Conservation (phyloP, 2,797 vertebrate species). For the Poeciliopsis paucimaculata region DNA sequence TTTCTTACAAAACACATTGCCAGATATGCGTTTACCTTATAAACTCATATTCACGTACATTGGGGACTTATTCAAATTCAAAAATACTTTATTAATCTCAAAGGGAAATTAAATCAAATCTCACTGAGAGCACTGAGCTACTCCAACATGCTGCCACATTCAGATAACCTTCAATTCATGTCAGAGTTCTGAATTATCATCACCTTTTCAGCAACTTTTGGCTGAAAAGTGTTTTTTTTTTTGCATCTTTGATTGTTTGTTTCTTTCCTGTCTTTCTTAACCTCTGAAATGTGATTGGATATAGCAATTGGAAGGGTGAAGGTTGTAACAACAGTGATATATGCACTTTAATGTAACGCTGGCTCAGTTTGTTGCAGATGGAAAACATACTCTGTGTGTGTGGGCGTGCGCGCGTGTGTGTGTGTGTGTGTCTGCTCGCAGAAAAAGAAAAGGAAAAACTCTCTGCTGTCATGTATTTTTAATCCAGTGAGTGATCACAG, state of each 20-base stretch:
- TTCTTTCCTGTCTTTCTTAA: not conserved
- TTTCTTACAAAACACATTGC: not conserved
- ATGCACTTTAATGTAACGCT: slow-evolving; percentile 1
- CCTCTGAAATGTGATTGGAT: not conserved
- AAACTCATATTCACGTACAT: not conserved
- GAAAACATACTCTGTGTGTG: not conserved
- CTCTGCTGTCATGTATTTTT: slow-evolving; percentile 28
- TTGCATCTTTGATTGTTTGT: not conserved
- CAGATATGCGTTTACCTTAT: not conserved
- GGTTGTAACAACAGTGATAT: not conserved
- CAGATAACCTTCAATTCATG: not conserved
- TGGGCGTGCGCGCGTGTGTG: too few relatives aligned
- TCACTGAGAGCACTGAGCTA: too few relatives aligned
- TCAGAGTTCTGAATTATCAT: not conserved
- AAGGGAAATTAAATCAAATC: too few relatives aligned
- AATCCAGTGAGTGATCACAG: slow-evolving; percentile 42
- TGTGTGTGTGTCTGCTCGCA: not conserved
- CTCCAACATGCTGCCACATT: too few relatives aligned
- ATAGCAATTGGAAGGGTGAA: not conserved
- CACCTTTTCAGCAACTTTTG: not conserved
- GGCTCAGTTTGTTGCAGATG: slow-evolving; percentile 1
- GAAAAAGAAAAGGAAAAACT: not conserved
- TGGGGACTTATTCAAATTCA: not conserved
- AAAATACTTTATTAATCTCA: too few relatives aligned
- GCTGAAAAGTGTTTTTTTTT: not conserved